Base-by-base conservation (phyloP, 1,140 invertebrate genomes). In the Bombus vancouverensis region DNA sequence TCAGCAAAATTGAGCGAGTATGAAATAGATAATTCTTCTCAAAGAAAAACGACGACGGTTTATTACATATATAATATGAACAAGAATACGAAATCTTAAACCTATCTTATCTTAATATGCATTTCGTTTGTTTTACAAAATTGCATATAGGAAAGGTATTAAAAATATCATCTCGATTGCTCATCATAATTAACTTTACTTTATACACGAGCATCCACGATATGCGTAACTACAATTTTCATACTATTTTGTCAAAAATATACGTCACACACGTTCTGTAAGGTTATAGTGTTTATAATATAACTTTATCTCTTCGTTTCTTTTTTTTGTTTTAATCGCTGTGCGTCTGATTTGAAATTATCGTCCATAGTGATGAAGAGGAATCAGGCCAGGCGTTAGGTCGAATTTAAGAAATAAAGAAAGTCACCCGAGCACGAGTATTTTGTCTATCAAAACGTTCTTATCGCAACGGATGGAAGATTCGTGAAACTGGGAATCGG, bases 401-500 rank as follows among this genome's bases (percentile, higher is more conserved):
- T 15, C 28, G 22, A 3, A 9, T 28, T 57, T 76, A 39, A 28
- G 12, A 71, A 9, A 15, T 12, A 39, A 28, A 39, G 25, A 25
- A 39, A 37, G 47, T 57, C 22, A 18, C 4, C 22, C 13, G 34
- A 77, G 10, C 25, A 8, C 12, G 8, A n/a, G 5, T 22, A 13
- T 12, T 70, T 70, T 53, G 44, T 62, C 39, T 79, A 79, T 71
- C 66, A 28, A 62, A 32, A 70, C 12, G 1, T 22, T 57, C 47
- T 73, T 73, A 81, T 81, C 80, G 53, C 6, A 2, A 13, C 68
- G 68, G 37, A 25, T 66, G 32, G 42, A 47, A 68, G 71, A 75
- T 76, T 83, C 9, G 59, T 76, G 73, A 76, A 57, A 76, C 81
- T 74, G 39, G 22, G 34, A 75, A 81, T 81, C 79, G 53, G 59